Evolutionary conservation across 2,113 vertebrate species (phyloP).

Genomic region (Hippoglossus stenolepis): DNA sequence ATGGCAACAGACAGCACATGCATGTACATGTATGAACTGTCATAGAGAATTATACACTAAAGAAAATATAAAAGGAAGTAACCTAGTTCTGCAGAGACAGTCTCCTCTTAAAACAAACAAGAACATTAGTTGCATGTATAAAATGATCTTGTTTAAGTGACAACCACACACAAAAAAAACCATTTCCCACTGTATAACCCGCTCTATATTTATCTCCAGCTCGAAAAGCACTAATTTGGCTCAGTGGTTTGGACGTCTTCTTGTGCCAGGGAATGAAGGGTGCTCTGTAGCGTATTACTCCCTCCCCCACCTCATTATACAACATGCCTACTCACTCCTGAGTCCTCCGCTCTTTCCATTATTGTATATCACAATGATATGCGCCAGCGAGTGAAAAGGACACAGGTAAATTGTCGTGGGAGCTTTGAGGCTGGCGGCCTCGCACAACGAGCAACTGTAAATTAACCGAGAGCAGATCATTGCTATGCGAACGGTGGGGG

Average conservation of each 20-base stretch:
- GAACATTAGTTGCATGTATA: not conserved
- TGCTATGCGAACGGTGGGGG: constrained; percentile 40
- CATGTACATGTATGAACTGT: no score
- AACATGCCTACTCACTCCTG: constrained; percentile 32
- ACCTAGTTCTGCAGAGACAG: no score
- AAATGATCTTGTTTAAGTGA: not conserved
- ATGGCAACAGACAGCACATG: not conserved
- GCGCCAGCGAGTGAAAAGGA: constrained; percentile 58
- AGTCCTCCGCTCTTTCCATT: constrained; percentile 41
- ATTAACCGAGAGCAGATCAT: constrained; percentile 63
- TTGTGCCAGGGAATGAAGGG: constrained; percentile 14
- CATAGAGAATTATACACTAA: no score
- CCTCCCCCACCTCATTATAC: constrained; percentile 55
- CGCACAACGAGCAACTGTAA: constrained; percentile 54
- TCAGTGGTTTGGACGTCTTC: constrained; percentile 16
- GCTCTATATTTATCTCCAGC: constrained; percentile 22
- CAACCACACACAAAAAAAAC: constrained; percentile 1
- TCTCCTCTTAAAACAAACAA: no score
- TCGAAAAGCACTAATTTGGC: constrained; percentile 23
- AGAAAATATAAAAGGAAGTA: no score
- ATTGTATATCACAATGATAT: constrained; percentile 59
- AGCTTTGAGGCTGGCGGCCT: constrained; percentile 57
- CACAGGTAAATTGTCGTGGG: constrained; percentile 72
- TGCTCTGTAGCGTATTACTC: constrained; percentile 44
- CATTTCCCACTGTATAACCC: not conserved